Evolutionary conservation across 2,113 vertebrate genomes (phyloP), one percentile per base, ranked within the genome.

Genomic region (Anseranas semipalmata): DNA sequence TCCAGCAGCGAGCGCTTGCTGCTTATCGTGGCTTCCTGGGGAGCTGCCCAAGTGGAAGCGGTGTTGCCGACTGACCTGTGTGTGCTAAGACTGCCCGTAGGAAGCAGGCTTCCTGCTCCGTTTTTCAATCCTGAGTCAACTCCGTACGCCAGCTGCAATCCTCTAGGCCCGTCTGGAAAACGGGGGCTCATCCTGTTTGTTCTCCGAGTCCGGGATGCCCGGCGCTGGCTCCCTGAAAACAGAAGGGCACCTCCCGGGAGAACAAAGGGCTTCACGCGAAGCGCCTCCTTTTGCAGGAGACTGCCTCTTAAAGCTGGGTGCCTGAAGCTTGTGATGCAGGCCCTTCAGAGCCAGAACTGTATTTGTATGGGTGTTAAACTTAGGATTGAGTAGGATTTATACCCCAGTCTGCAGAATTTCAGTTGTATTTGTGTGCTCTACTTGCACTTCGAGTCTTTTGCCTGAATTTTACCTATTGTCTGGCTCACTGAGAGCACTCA

Each of bases 21-120:
- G 45, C 25, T 30, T 37, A 1, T 11, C 2, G 52, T 4, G 22
- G 71, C 56, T 14, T 68, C 24, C 7, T 43, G 67, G 30, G 45
- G 45, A 12, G 43, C 24, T 32, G 63, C 21, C 16, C 45, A 6
- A 15, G 18, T 2, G 30, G 41, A 59, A 84, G 65, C 22, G 12
- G 3, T 9, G 3, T 43, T 65, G 45, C 30, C 1, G 16, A 0
- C 17, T 52, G n/a, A n/a, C n/a, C n/a, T 41, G 0, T 15, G 8
- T 25, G 5, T 3, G 8, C 14, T 39, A 15, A 33, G 45, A 7
- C 14, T 13, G 8, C 22, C 33, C 7, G 4, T 3, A 19, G n/a
- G 37, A 48, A 65, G 43, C 43, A 46, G 33, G 24, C 7, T 10
- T 5, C 30, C 24, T 32, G 19, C 3, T 21, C 39, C 32, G 28